Conservation (phyloP, 2,797 vertebrate genomes). For the Meda fulgida region DNA sequence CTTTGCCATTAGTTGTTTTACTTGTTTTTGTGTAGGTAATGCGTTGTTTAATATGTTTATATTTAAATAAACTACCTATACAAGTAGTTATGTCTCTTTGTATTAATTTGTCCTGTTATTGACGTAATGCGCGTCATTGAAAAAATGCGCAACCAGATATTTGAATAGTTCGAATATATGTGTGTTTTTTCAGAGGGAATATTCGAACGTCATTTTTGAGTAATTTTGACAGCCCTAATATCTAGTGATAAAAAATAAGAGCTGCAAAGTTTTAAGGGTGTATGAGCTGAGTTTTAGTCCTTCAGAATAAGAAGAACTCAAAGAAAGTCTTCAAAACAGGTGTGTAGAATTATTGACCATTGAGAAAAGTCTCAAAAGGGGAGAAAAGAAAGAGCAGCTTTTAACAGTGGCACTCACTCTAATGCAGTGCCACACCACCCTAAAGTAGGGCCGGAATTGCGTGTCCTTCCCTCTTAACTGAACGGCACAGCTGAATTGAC, state of each 20-base stretch:
- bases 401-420: slow-evolving; percentile 63
- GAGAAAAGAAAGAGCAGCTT: slow-evolving; percentile 55
- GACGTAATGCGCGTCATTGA: no score
- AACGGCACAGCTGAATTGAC: slow-evolving; percentile 68
- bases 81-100: no score
- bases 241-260: slow-evolving; percentile 43
- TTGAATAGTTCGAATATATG: no score
- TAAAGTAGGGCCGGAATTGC: slow-evolving; percentile 55
- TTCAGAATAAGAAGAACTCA: slow-evolving; percentile 22
- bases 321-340: slow-evolving; percentile 54
- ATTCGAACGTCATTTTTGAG: no score
- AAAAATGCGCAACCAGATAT: no score
- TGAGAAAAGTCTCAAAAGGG: slow-evolving; percentile 45
- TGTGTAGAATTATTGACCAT: slow-evolving; percentile 40
- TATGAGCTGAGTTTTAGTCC: slow-evolving; percentile 14
- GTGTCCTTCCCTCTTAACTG: slow-evolving; percentile 65
- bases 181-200: no score
- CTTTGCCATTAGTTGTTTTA: no score
- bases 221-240: no score
- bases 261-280: slow-evolving; percentile 1
- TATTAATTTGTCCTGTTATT: no score
- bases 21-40: no score
- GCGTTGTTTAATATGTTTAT: no score
- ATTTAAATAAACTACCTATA: no score
- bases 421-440: slow-evolving; percentile 51